phyloP scores from a whole-genome alignment of 1,140 invertebrate species.

The Anastrepha obliqua region DNA sequence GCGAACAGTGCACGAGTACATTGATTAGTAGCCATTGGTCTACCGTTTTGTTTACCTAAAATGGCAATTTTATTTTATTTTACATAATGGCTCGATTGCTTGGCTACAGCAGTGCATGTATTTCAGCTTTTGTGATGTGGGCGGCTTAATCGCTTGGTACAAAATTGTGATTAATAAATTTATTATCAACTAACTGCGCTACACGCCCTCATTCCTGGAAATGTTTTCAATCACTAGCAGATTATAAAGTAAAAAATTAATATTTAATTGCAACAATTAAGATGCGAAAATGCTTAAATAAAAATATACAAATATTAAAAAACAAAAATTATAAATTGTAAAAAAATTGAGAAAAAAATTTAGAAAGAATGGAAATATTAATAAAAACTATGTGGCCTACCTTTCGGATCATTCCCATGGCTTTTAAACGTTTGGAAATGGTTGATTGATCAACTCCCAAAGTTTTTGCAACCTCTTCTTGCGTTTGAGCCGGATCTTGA shows the following conservation, averaged over 20 bases:
- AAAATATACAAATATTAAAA: constrained; percentile 22
- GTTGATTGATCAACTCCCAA: too few species aligned
- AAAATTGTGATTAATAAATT: background rate
- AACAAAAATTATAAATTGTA: constrained; percentile 26
- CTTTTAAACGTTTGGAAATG: too few species aligned
- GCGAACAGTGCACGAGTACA: background rate
- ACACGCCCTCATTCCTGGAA: constrained; percentile 1
- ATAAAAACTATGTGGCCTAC: too few species aligned
- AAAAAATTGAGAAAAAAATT: too few species aligned
- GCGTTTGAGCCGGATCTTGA: too few species aligned
- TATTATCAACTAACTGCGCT: background rate
- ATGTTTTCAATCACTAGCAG: background rate
- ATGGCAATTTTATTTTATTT: constrained; percentile 8
- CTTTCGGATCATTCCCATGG: too few species aligned
- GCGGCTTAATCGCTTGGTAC: background rate
- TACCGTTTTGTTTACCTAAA: constrained; percentile 42
- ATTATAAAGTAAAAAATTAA: background rate
- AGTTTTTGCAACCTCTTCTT: too few species aligned
- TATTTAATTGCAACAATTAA: background rate
- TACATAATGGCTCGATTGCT: constrained; percentile 4
- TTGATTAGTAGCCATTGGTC: constrained; percentile 29
- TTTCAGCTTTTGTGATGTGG: background rate
- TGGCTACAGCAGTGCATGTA: too few species aligned
- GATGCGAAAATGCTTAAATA: background rate
- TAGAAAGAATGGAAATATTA: background rate